Conservation (phyloP, 2,888 invertebrate genomes). For the Dorcus parallelipipedus region DNA sequence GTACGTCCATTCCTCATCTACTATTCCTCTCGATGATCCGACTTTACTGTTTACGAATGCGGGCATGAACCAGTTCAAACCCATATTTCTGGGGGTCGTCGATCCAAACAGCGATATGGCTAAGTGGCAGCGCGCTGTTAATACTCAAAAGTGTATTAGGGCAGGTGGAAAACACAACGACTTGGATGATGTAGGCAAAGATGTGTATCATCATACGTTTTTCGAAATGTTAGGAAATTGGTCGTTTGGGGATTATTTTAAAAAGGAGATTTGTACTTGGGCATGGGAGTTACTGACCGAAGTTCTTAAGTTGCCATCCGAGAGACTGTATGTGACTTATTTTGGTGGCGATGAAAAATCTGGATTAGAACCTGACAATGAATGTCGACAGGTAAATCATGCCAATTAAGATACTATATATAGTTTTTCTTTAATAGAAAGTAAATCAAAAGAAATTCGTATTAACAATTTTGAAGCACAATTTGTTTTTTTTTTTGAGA, state of each 20-base stretch:
- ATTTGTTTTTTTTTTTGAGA: no score
- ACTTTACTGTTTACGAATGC: slow-evolving; percentile 97
- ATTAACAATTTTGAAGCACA: no score
- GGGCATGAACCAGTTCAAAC: slow-evolving; percentile 99
- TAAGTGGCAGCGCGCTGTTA: slow-evolving; percentile 82
- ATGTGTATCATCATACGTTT: slow-evolving; percentile 99
- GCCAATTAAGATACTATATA: neutral
- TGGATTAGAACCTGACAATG: slow-evolving; percentile 86
- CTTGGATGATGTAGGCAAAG: slow-evolving; percentile 98
- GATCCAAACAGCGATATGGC: slow-evolving; percentile 97
- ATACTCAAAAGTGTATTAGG: slow-evolving; percentile 98
- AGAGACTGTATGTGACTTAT: slow-evolving; percentile 95
- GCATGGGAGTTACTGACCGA: slow-evolving; percentile 95
- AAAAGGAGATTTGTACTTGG: slow-evolving; percentile 95
- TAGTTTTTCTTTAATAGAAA: no score
- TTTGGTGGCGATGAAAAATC: slow-evolving; percentile 88
- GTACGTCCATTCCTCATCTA: slow-evolving; percentile 96
- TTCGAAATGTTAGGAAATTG: slow-evolving; percentile 99
- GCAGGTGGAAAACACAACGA: slow-evolving; percentile 99
- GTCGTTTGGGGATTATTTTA: slow-evolving; percentile 99
- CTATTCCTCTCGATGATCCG: slow-evolving; percentile 96
- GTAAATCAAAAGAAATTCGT: no score
- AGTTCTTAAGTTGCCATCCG: slow-evolving; percentile 72
- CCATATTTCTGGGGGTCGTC: slow-evolving; percentile 93
- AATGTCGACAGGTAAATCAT: slow-evolving; percentile 66